Base-by-base conservation (phyloP, 2,888 invertebrate genomes). In the Zelleria hepariella region DNA sequence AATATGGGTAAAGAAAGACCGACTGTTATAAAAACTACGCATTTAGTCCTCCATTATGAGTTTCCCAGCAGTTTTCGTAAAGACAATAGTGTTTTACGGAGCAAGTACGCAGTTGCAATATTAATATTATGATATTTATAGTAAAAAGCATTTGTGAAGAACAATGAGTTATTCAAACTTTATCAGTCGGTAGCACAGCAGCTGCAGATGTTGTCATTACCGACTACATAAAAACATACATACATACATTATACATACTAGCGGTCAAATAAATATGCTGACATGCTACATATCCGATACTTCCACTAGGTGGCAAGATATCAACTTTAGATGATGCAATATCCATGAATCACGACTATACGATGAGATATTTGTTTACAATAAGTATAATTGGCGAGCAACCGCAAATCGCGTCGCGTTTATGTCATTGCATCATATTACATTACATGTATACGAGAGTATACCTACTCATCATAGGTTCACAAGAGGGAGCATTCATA, bases 121-220 rank as follows among this genome's bases (percentile, higher is more conserved):
- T 15, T 15, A 42, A 42, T 42, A 42, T 42, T 42, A 42, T 42
- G 32, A 42, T 42, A 42, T 42, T 42, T 42, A 42, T 42, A 42
- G 32, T 42, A 42, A 42, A 42, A 42, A 42, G 15, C 65, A 67
- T 64, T 68, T 63, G 63, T 58, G 58, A 64, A 68, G 73, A 80
- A 79, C 79, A 80, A 80, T 77, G 75, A 73, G 71, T 75, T 79
- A 77, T 78, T 81, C 70, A 76, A 68, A 62, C 69, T 72, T 77
- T 78, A 79, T 78, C 81, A 70, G 74, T 74, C 56, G 76, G 75
- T 73, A 80, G 76, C 76, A 78, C 81, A 83, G n/a, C n/a, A n/a
- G 81, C 80, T 82, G 82, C 72, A 67, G 8, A 26, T 23, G 61
- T 42, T 42, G 32, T 42, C 32, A 42, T 42, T 15, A 15, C 32